These are phyloP conservation scores for Helicoverpa armigera DNA, from an alignment of 1,140 invertebrate species.

Conservation along the genomic window DNA sequence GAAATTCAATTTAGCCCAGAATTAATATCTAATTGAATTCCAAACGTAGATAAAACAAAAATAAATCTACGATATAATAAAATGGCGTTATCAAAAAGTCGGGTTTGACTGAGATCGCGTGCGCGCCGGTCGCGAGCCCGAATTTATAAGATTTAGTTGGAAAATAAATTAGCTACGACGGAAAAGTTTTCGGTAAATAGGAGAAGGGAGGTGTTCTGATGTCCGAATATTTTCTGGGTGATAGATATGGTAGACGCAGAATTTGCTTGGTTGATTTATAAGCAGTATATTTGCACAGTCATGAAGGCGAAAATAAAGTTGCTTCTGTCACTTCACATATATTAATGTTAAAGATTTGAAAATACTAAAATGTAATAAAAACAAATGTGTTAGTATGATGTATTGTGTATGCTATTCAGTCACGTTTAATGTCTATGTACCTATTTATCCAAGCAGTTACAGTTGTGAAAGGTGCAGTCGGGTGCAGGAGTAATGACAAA, in stretches of 20 bases:
- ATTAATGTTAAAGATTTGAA: too few species aligned
- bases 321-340: too few species aligned
- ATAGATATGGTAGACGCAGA: constrained; percentile 58
- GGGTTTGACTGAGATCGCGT: constrained; percentile 82
- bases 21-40: constrained; percentile 34
- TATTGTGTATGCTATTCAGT: too few species aligned
- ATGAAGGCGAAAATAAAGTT: too few species aligned
- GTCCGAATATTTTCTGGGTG: constrained; percentile 45
- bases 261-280: not conserved
- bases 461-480: too few species aligned
- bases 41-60: constrained; percentile 53
- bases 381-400: too few species aligned
- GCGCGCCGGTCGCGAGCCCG: constrained; percentile 71
- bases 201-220: constrained; percentile 63
- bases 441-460: too few species aligned
- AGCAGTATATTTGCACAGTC: too few species aligned
- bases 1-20: constrained; percentile 32
- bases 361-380: too few species aligned
- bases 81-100: constrained; percentile 80
- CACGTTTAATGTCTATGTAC: too few species aligned
- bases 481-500: too few species aligned
- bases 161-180: constrained; percentile 83
- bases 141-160: constrained; percentile 83
- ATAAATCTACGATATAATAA: constrained; percentile 70
- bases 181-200: constrained; percentile 83